Evolutionary conservation across 2,113 vertebrate genomes (phyloP), one percentile per base, ranked within the genome.

Genomic region (Cervus canadensis): DNA sequence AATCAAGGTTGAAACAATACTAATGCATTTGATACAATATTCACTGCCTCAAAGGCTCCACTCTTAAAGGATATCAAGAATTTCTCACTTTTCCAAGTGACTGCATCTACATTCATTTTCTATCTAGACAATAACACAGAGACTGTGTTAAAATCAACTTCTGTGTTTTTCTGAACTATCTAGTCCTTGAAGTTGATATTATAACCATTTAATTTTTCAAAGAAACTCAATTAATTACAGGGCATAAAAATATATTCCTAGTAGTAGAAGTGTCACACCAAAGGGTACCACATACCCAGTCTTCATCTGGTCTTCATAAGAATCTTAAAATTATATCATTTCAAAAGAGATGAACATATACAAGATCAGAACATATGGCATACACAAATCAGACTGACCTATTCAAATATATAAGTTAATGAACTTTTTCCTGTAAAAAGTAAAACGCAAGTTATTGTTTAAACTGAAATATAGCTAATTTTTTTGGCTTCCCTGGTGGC

Each of bases 381-480:
- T 50, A 87, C 67, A 82, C 45, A 85, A 74, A 82, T 96, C 60
- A 91, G 43, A 81, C 43, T 87, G 67, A 91, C 15, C 19, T 96
- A 86, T 52, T 94, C 82, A 85, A 57, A 81, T 45, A 57, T 64
- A 57, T 45, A 94, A 87, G 67, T 67, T 79, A 92, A 92, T 28
- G 26, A 78, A n/a, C 13, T 85, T 92, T 97, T 88, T 76, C 56
- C 93, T 91, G 21, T 95, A 60, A 91, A 95, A 59, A 96, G 74
- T 71, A 83, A 84, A 82, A 93, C 76, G 25, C 76, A 95, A 91
- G n/a, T 81, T 94, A n/a, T 50, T 82, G n/a, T 54, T 82, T 14
- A 7, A 30, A n/a, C 2, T 82, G 79, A 54, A 54, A 23, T 82
- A 82, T n/a, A 82, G 48, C 50, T 71, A 71, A 71, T 71, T 71